Evolutionary conservation across 2,888 invertebrate genomes (phyloP).

Genomic region (Laothoe populi): DNA sequence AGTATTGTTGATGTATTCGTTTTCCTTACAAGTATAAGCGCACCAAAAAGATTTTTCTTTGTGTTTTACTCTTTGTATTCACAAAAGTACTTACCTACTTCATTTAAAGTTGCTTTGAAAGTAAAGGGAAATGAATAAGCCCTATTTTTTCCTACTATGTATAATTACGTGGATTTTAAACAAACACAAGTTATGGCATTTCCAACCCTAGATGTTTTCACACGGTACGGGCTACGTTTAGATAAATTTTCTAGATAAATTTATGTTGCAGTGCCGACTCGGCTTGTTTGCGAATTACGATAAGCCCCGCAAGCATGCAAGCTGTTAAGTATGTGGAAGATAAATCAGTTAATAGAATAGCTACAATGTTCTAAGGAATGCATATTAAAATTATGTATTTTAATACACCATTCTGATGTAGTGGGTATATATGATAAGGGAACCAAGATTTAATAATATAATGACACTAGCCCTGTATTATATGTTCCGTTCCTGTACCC

Average conservation of each 20-base stretch:
- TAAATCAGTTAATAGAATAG: conserved; percentile 57
- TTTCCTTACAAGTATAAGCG: neutral
- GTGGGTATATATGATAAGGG: neutral
- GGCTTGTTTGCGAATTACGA: conserved; percentile 45
- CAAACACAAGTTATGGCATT: conserved; percentile 9
- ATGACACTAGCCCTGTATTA: too few species aligned
- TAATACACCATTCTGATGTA: neutral
- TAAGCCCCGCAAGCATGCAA: conserved; percentile 57
- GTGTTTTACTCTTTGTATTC: neutral
- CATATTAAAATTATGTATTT: conserved; percentile 17
- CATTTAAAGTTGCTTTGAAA: conserved; percentile 6
- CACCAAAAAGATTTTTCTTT: neutral
- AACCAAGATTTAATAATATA: neutral
- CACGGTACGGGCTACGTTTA: conserved; percentile 45
- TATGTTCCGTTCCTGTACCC: too few species aligned
- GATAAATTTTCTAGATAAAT: conserved; percentile 64
- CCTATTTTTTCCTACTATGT: neutral
- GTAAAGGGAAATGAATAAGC: conserved; percentile 4
- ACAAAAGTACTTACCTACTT: too few species aligned
- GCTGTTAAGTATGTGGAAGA: conserved; percentile 58
- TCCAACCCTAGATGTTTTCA: neutral
- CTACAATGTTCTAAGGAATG: conserved; percentile 39
- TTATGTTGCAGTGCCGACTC: conserved; percentile 48
- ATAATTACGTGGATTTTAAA: conserved; percentile 9
- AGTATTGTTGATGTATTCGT: neutral